Evolutionary conservation across 1,140 invertebrate species (phyloP), one percentile per base, ranked within the genome.

Genomic region (Elysia chlorotica): DNA sequence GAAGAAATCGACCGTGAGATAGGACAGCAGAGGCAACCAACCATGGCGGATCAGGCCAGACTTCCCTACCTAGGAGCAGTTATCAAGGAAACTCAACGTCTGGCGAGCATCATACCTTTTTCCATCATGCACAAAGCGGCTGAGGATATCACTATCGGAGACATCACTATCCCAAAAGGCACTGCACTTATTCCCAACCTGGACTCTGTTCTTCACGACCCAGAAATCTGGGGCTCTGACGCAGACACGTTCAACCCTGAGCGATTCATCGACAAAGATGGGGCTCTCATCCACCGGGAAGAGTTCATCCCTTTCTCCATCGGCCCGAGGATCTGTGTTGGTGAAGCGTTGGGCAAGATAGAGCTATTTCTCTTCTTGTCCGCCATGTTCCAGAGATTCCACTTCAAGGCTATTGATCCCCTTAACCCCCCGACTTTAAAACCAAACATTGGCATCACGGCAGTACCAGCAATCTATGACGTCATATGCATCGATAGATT

Each of bases 1-100:
- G 92, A 94, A 63, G 96, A 98, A 86, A 88, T 98, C 28, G 94
- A 96, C 76, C 36, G 69, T 62, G 92, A 96, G 0, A 91, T 98
- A 21, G 96, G 95, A 33, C 90, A 91, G 31, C 59, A 79, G 2
- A 90, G 95, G 28, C 87, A 94, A 79, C 95, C 95, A 0, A 90
- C 88, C n/a, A 90, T 96, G 2, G 92, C 93, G 75, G 96, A 98
- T 83, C 88, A 75, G 59, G 25, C 53, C 0, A 66, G 70, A 19
- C 63, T 85, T 48, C 73, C 74, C 10, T 85, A 77, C 63, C 54
- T 74, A 5, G 76, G 83, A 37, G 85, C 85, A n/a, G 76, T 77
- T 0, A 76, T 84, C 53, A 57, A 79, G 76, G 87, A 88, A 71
- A 79, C 82, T 25, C 82, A 85, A 65, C 76, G 87, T 21, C 63